A percentile compares a stretch with the other conserved stretches of the same genome.
phyloP scores from a whole-genome alignment of 2,113 vertebrate genomes.

The Heterotilapia buettikoferi region DNA sequence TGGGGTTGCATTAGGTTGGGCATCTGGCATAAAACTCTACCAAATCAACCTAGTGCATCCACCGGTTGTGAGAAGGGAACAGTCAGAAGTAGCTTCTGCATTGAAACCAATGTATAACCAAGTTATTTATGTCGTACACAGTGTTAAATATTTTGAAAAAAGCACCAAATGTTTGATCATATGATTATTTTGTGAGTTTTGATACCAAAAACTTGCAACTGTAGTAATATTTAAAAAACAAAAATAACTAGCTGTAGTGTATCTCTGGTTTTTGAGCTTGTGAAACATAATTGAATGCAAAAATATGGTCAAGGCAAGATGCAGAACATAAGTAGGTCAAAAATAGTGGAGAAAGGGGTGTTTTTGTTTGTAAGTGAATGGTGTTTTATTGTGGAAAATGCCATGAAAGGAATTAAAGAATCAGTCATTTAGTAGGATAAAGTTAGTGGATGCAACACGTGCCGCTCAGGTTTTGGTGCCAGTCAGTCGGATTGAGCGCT shows the following conservation, averaged over 20 bases:
- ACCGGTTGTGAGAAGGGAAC: neutral
- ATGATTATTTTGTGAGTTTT: neutral
- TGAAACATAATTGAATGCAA: neutral
- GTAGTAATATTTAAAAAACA: neutral
- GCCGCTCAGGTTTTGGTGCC: constrained; percentile 12
- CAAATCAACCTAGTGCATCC: neutral
- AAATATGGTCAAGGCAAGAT: neutral
- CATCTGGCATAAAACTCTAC: neutral
- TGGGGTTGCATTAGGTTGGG: neutral
- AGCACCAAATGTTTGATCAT: neutral
- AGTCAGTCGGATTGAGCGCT: constrained; percentile 12
- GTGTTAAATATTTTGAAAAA: neutral
- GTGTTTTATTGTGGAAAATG: neutral
- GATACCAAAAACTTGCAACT: neutral
- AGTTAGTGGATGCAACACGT: constrained; percentile 22
- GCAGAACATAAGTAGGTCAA: neutral
- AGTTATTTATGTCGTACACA: neutral
- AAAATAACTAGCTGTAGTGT: neutral
- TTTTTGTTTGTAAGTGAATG: neutral
- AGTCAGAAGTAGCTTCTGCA: neutral
- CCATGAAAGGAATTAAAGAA: neutral
- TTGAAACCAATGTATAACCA: neutral
- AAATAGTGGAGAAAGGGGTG: neutral
- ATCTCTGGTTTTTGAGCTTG: neutral
- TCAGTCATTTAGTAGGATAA: neutral